Conservation (phyloP, 1,140 invertebrate genomes). For the Drosophila busckii region DNA sequence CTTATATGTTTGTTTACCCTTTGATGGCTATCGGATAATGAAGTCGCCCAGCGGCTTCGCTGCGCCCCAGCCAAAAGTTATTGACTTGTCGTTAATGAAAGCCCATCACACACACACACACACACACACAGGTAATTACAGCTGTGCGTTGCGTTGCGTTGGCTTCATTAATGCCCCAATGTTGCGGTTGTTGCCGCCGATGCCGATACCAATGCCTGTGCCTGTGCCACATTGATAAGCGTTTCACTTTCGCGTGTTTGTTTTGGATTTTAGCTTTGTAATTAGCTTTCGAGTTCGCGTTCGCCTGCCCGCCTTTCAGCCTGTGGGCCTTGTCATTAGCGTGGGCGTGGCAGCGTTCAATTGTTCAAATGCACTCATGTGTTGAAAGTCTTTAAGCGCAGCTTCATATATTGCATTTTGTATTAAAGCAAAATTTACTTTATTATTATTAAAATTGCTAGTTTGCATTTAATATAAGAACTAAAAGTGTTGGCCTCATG, state of each 20-base stretch:
- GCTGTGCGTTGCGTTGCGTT: constrained; percentile 24
- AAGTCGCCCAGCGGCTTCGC: constrained; percentile 30
- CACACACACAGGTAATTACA: too few relatives aligned
- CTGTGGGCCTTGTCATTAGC: neutral
- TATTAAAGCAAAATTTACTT: too few relatives aligned
- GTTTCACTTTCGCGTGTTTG: constrained; percentile 16
- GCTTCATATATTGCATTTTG: too few relatives aligned
- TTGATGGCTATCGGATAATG: constrained; percentile 52
- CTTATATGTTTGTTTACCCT: constrained; percentile 19
- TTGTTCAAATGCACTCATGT: constrained; percentile 12
- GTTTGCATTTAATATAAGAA: too few relatives aligned
- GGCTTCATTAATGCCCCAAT: constrained; percentile 29
- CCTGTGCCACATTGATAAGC: constrained; percentile 22
- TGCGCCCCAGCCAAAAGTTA: constrained; percentile 45
- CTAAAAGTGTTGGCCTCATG: too few relatives aligned
- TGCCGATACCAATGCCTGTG: constrained; percentile 1
- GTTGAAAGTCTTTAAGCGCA: too few relatives aligned
- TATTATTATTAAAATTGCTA: too few relatives aligned
- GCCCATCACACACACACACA: constrained; percentile 41
- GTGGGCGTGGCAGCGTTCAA: constrained; percentile 19
- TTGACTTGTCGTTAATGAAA: constrained; percentile 74
- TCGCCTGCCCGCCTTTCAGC: neutral
- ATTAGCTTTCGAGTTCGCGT: constrained; percentile 17
- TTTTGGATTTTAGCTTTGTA: constrained; percentile 21
- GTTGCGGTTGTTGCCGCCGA: neutral